These are phyloP conservation scores for Helicolenus hilgendorfi DNA, from an alignment of 2,797 vertebrate species.

Conservation along the genomic window DNA sequence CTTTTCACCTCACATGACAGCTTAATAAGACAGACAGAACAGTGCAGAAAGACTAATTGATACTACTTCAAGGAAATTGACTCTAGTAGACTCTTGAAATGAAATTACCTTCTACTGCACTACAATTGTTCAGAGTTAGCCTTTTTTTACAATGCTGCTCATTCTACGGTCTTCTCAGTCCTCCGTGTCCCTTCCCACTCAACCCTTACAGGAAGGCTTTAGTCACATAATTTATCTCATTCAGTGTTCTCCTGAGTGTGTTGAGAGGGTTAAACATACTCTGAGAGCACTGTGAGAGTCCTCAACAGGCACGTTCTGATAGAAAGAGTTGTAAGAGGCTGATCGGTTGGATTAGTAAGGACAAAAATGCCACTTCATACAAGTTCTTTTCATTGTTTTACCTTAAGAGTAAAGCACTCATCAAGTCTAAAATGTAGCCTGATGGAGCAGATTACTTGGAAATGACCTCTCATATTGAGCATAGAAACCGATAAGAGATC, in stretches of 20 bases:
- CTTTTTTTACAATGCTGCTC: background rate
- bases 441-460: background rate
- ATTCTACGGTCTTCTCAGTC: background rate
- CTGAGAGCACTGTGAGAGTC: background rate
- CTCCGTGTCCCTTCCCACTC: background rate
- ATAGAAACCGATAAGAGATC: background rate
- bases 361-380: background rate
- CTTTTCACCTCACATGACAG: slow-evolving; percentile 7
- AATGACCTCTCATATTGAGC: background rate
- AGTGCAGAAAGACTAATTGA: background rate
- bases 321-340: background rate
- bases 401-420: background rate
- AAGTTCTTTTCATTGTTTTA: background rate
- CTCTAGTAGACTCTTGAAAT: background rate
- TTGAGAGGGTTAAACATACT: background rate
- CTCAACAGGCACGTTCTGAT: background rate
- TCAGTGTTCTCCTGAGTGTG: background rate
- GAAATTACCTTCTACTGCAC: background rate
- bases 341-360: background rate
- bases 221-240: background rate
- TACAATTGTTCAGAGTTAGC: background rate
- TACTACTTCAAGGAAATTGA: background rate
- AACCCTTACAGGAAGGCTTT: background rate
- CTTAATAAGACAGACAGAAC: slow-evolving; percentile 34
- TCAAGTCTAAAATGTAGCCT: background rate